phyloP scores from a whole-genome alignment of 1,140 invertebrate species.

The Melitaea cinxia region DNA sequence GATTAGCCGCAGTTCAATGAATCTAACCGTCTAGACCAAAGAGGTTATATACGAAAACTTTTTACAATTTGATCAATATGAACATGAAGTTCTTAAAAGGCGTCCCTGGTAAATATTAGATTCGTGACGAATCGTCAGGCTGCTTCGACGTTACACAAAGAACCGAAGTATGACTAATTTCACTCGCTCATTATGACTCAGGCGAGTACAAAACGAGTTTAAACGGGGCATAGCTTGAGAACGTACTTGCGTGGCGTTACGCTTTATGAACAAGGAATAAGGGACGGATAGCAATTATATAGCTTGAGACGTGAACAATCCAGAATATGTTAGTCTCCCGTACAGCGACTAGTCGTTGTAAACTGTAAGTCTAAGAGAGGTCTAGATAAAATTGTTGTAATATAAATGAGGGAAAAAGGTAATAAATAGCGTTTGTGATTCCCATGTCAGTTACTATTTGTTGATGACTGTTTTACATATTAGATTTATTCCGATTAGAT shows the following conservation, averaged over 20 bases:
- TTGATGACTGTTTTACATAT: slow-evolving; percentile 37
- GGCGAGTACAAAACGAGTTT: slow-evolving; percentile 50
- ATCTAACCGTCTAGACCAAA: not conserved
- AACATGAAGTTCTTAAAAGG: slow-evolving; percentile 18
- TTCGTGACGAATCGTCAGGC: slow-evolving; percentile 43
- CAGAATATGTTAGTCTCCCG: not conserved
- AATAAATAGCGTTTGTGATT: slow-evolving; percentile 46
- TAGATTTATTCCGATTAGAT: slow-evolving; percentile 10
- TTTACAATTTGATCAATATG: slow-evolving; percentile 10
- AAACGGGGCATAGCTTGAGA: slow-evolving; percentile 57
- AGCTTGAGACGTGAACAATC: slow-evolving; percentile 22
- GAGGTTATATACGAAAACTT: slow-evolving; percentile 9
- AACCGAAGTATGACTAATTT: slow-evolving; percentile 58
- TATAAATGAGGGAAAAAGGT: slow-evolving; percentile 42
- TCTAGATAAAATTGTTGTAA: slow-evolving; percentile 47
- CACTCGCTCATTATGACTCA: slow-evolving; percentile 54
- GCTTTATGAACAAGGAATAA: slow-evolving; percentile 71
- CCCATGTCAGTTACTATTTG: slow-evolving; percentile 52
- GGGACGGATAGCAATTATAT: slow-evolving; percentile 58
- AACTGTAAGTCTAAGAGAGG: slow-evolving; percentile 15
- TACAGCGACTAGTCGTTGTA: not conserved
- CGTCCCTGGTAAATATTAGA: slow-evolving; percentile 38
- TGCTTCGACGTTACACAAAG: slow-evolving; percentile 49
- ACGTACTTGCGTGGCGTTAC: slow-evolving; percentile 67
- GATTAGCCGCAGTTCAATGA: not conserved